These are phyloP conservation scores for Argyrosomus japonicus DNA, from an alignment of 2,113 vertebrate genomes.

Conservation along the genomic window DNA sequence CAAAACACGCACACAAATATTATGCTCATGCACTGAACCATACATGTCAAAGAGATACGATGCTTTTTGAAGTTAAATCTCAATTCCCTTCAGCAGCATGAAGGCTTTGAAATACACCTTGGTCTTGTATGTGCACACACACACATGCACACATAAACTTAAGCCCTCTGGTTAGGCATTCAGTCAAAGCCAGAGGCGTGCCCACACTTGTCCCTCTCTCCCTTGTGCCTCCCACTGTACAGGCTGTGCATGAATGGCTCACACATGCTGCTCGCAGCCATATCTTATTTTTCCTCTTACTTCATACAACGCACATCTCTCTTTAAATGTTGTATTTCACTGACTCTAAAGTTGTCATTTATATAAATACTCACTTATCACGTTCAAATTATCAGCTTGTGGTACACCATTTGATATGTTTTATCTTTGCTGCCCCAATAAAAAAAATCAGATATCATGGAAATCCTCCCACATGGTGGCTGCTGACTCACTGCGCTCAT, in stretches of 20 bases:
- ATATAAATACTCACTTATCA: too few relatives aligned
- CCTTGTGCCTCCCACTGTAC: conserved; percentile 50
- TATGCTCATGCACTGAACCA: conserved; percentile 21
- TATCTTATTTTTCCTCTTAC: conserved; percentile 17
- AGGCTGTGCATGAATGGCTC: conserved; percentile 57
- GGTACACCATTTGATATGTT: neutral
- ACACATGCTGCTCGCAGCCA: conserved; percentile 53
- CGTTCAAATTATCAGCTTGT: neutral
- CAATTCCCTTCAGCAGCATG: conserved; percentile 24
- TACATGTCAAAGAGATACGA: conserved; percentile 47
- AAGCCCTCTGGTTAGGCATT: conserved; percentile 73
- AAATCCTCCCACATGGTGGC: neutral
- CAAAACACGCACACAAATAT: conserved; percentile 17
- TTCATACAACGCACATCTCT: neutral
- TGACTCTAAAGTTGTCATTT: neutral
- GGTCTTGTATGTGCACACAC: neutral
- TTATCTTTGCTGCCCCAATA: neutral
- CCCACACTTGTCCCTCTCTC: conserved; percentile 76
- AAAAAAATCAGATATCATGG: too few relatives aligned
- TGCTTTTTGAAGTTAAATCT: conserved; percentile 49
- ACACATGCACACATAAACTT: conserved; percentile 39
- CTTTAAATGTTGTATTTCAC: neutral
- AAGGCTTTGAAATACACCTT: conserved; percentile 32
- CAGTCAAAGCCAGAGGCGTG: conserved; percentile 68
- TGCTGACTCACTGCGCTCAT: neutral